phyloP scores from a whole-genome alignment of 2,113 vertebrate species.

The Alces alces region DNA sequence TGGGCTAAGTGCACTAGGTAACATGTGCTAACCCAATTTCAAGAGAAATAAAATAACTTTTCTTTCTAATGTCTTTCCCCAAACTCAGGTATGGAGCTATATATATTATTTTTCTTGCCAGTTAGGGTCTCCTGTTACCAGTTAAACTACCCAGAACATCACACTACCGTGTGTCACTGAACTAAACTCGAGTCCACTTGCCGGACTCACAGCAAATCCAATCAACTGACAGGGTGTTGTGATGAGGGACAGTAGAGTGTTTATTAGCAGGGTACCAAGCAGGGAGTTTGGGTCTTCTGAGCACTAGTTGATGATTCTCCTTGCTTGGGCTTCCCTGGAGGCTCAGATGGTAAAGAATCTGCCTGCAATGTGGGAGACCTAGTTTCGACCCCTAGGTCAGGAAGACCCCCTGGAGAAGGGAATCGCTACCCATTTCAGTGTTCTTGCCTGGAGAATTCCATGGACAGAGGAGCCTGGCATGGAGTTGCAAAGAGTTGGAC shows the following conservation, averaged over 20 bases:
- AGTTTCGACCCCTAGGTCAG: neutral
- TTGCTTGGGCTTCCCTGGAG: neutral
- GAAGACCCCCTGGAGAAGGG: neutral
- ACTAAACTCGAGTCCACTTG: neutral
- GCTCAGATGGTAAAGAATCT: neutral
- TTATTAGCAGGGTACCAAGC: neutral
- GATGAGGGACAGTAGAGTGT: neutral
- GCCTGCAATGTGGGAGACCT: neutral
- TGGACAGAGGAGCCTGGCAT: neutral
- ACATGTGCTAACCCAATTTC: neutral
- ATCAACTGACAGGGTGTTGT: neutral
- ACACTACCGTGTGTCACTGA: neutral
- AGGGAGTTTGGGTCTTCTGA: neutral
- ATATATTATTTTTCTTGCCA: neutral
- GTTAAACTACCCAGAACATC: neutral
- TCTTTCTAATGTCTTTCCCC: neutral
- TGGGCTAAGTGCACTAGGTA: neutral
- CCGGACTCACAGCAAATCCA: neutral
- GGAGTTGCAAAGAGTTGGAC: neutral
- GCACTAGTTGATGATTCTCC: neutral
- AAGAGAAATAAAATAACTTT: neutral
- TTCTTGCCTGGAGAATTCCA: neutral
- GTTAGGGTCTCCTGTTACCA: neutral
- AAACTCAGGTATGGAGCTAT: neutral
- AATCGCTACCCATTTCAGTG: neutral